Evolutionary conservation across 2,888 invertebrate species (phyloP), one percentile per base, ranked within the genome.

Genomic region (Amiota mariae): DNA sequence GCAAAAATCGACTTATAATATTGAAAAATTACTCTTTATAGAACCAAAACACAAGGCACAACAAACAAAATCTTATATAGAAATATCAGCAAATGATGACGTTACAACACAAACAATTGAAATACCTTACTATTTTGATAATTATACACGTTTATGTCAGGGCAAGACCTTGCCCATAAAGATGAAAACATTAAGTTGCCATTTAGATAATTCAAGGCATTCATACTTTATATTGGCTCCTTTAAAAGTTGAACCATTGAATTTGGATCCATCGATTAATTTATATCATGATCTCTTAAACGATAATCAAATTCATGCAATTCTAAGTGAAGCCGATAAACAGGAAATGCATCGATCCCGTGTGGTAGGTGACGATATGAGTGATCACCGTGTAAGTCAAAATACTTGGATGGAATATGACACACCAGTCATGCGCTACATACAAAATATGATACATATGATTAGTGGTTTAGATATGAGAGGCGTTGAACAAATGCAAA

Each of bases 401-500:
- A 86, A 87, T 49, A 73, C 78, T 6, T 86, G 86, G 87, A 20
- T 86, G 0, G 1, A 72, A 6, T 80, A 81, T 57, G 61, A 12
- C 6, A 75, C 70, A 0, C 75, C 80, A 8, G 75, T 80, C 0
- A 70, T 78, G 76, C 18, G n/a, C 0, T 61, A 57, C n/a, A 13
- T 84, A 0, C 67, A 75, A 4, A 49, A 70, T 0, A 12, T 79
- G 0, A 75, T 84, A 3, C 92, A 93, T 71, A 93, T 95, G 86
- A 93, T 98, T 91, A 96, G 97, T 10, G 96, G 96, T 13, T 91
- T 99, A 76, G 93, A 93, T 64, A 93, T 97, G 91, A 90, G 90
- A 13, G 95, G 96, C 0, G 97, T 98, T 0, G 99, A 99, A 89
- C 95, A 96, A 84, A 91, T 99, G 81, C 99, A 99, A 91, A 96